phyloP scores from a whole-genome alignment of 2,888 invertebrate genomes.

The Teleogryllus oceanicus region DNA sequence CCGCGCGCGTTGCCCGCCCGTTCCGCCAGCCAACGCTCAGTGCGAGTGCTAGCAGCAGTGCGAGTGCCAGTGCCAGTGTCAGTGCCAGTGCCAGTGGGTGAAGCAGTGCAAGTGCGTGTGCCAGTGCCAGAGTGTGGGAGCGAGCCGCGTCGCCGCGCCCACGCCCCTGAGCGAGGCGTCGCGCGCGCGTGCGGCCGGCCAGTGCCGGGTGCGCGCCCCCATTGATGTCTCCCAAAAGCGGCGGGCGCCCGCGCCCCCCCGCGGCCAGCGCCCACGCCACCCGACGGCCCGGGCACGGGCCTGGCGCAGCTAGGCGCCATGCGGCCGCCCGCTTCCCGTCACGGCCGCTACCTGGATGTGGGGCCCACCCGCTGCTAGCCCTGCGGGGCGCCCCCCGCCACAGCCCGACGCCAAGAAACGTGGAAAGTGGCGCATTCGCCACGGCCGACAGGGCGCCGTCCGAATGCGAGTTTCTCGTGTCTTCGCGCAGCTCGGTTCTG shows the following conservation, averaged over 20 bases:
- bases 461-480: neutral
- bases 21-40: neutral
- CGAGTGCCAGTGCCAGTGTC: neutral
- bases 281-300: neutral
- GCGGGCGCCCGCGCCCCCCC: neutral
- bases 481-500: neutral
- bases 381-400: too few species aligned
- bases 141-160: neutral
- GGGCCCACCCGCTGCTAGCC: neutral
- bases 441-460: neutral
- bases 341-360: neutral
- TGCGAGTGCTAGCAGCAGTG: neutral
- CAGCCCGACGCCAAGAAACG: neutral
- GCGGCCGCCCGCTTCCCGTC: neutral
- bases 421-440: neutral
- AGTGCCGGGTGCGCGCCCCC: neutral
- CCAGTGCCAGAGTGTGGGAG: neutral
- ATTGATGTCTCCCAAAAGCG: constrained; percentile 18
- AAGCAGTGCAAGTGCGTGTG: neutral
- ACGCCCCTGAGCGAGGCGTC: neutral
- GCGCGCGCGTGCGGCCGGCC: neutral
- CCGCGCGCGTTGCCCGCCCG: neutral
- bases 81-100: neutral
- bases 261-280: neutral
- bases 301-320: neutral